These are phyloP conservation scores for Centrocercus urophasianus DNA, from an alignment of 2,113 vertebrate species.

Conservation along the genomic window DNA sequence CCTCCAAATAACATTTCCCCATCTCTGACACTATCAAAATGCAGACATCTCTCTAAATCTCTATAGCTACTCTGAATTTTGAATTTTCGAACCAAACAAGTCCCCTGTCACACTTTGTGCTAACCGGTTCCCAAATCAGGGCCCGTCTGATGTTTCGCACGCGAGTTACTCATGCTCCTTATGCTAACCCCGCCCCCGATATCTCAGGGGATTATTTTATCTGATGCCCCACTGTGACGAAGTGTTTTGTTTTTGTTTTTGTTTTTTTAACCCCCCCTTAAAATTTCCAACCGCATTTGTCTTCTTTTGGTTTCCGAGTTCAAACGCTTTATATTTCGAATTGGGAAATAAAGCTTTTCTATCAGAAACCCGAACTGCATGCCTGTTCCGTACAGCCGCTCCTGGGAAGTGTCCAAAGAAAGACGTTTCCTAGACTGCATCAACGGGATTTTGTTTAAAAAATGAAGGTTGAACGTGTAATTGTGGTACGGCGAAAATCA, in stretches of 20 bases:
- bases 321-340: neutral
- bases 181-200: neutral
- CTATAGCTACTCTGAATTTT: neutral
- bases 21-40: neutral
- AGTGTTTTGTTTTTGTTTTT: neutral
- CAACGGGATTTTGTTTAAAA: neutral
- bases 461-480: neutral
- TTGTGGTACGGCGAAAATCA: neutral
- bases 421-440: neutral
- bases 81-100: neutral
- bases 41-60: neutral
- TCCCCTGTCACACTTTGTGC: neutral
- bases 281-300: neutral
- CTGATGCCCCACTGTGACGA: neutral
- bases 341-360: constrained; percentile 27
- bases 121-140: neutral
- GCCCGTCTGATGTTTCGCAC: neutral
- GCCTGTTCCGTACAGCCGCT: neutral
- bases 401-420: neutral
- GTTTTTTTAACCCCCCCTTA: too few relatives aligned
- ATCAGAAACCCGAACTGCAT: neutral
- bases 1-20: neutral
- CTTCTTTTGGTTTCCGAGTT: neutral
- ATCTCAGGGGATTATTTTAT: neutral
- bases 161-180: neutral